phyloP scores from a whole-genome alignment of 53 echinoderm and acorn worm species.

The Echinometra lucunter region DNA sequence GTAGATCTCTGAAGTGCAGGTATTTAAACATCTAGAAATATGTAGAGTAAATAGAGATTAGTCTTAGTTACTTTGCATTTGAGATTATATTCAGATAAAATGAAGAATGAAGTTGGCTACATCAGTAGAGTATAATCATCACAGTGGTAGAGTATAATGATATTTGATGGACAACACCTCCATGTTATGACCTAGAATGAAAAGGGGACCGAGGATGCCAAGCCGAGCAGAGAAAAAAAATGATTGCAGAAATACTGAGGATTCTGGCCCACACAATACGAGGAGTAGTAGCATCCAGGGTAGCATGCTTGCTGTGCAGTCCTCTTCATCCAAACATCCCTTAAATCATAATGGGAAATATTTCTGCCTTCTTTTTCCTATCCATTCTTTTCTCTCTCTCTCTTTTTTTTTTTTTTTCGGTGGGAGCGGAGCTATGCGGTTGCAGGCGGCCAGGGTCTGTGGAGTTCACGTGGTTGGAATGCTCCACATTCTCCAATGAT shows the following conservation, averaged over 20 bases:
- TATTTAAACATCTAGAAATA: not conserved
- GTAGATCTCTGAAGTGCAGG: not conserved
- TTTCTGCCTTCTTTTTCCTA: conserved; percentile 45
- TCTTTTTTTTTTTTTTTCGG: conserved; percentile 51
- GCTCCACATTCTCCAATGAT: conserved; percentile 62
- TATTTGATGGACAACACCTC: conserved; percentile 15
- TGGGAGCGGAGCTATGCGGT: conserved; percentile 62
- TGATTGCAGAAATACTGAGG: conserved; percentile 14
- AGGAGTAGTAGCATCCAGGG: conserved; percentile 43
- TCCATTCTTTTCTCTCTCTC: conserved; percentile 32
- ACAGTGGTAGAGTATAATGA: conserved; percentile 6
- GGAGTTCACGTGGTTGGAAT: conserved; percentile 60
- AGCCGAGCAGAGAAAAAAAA: conserved; percentile 16
- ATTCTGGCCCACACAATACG: conserved; percentile 28
- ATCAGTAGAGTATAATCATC: conserved; percentile 29
- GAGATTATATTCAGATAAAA: not conserved
- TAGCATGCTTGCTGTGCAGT: conserved; percentile 30
- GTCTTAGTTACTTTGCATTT: not conserved
- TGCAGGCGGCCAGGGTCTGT: conserved; percentile 56
- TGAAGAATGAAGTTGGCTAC: not conserved
- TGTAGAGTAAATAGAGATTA: not conserved
- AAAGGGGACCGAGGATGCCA: not conserved
- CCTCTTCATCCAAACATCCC: conserved; percentile 59
- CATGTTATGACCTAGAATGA: conserved; percentile 22
- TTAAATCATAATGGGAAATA: conserved; percentile 53